These are phyloP conservation scores for Palloptera scutellata DNA, from an alignment of 2,888 invertebrate genomes.

Conservation along the genomic window DNA sequence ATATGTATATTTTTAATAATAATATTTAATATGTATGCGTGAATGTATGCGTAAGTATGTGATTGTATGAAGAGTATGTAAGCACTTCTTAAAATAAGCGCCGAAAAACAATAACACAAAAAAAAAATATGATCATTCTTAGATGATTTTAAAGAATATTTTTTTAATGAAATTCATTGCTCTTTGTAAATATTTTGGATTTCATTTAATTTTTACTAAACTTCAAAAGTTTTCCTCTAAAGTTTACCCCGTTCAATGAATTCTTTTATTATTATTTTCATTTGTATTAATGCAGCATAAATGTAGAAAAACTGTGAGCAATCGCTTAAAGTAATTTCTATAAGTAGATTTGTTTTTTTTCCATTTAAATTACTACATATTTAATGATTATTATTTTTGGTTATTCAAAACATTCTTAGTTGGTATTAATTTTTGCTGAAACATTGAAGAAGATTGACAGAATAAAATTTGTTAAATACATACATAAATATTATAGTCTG, in stretches of 20 bases:
- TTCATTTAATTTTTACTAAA: constrained; percentile 43
- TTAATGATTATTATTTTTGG: no score
- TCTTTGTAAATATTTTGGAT: no score
- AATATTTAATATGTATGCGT: constrained; percentile 26
- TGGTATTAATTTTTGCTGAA: neutral
- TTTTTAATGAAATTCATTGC: constrained; percentile 23
- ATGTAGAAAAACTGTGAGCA: constrained; percentile 32
- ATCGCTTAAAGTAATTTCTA: constrained; percentile 16
- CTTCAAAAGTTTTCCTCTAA: constrained; percentile 38
- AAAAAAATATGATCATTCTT: no score
- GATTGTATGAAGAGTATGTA: constrained; percentile 31
- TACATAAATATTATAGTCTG: no score
- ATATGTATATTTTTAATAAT: constrained; percentile 7
- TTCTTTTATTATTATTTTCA: neutral
- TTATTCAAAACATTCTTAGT: neutral
- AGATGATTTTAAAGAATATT: no score
- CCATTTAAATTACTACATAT: no score
- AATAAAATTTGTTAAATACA: no score
- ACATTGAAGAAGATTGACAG: neutral
- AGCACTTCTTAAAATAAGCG: constrained; percentile 43
- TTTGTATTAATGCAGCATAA: neutral
- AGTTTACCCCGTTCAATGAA: constrained; percentile 33
- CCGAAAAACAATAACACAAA: constrained; percentile 34
- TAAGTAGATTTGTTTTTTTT: neutral
- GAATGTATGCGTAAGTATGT: constrained; percentile 22